Evolutionary conservation across 2,113 vertebrate genomes (phyloP).

Genomic region (Limanda limanda): DNA sequence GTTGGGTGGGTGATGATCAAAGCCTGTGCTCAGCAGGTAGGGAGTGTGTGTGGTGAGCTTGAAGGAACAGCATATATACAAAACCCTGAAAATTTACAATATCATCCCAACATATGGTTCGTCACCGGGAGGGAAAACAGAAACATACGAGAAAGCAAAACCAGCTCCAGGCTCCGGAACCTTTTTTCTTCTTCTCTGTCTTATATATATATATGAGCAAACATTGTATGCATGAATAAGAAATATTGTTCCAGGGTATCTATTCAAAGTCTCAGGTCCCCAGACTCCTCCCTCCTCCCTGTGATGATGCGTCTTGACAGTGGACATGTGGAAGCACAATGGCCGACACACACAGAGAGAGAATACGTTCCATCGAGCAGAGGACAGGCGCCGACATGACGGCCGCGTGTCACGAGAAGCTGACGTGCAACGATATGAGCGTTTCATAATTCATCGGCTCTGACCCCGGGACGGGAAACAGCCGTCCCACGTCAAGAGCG

Average conservation of each 20-base stretch:
- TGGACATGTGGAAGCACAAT: slow-evolving; percentile 22
- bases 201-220: slow-evolving; percentile 46
- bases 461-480: slow-evolving; percentile 50
- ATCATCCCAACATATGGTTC: slow-evolving; percentile 60
- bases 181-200: slow-evolving; percentile 39
- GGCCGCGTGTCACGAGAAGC: background rate
- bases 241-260: slow-evolving; percentile 47
- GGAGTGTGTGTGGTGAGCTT: slow-evolving; percentile 49
- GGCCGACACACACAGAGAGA: slow-evolving; percentile 25
- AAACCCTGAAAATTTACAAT: slow-evolving; percentile 52
- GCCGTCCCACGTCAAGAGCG: slow-evolving; percentile 40
- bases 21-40: slow-evolving; percentile 67
- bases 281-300: background rate
- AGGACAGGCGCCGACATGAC: slow-evolving; percentile 30
- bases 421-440: slow-evolving; percentile 3
- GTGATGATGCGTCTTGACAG: slow-evolving; percentile 29
- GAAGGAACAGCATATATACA: slow-evolving; percentile 48
- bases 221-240: slow-evolving; percentile 48
- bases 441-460: slow-evolving; percentile 69
- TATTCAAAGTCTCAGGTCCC: slow-evolving; percentile 42
- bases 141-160: slow-evolving; percentile 55
- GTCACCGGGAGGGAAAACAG: slow-evolving; percentile 29
- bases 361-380: slow-evolving; percentile 28
- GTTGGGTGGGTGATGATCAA: slow-evolving; percentile 51
- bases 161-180: slow-evolving; percentile 44